A percentile compares a stretch with the other conserved stretches of the same genome.
phyloP scores from a whole-genome alignment of 2,113 vertebrate species.

The Dipodomys spectabilis region DNA sequence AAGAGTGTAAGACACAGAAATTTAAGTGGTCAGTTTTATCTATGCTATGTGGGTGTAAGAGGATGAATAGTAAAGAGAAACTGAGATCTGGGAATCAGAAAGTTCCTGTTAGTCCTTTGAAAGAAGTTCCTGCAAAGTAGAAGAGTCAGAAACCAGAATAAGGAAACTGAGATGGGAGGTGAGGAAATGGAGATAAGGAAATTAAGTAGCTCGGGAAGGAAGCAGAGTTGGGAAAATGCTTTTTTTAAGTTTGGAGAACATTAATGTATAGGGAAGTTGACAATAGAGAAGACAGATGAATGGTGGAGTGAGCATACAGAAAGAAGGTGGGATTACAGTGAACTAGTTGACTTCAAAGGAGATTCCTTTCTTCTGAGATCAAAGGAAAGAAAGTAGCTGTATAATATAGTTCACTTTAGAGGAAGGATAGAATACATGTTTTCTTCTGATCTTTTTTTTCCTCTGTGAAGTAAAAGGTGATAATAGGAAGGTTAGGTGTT shows the following conservation, averaged over 20 bases:
- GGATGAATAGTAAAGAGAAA: background rate
- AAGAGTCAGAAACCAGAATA: background rate
- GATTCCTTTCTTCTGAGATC: too few relatives aligned
- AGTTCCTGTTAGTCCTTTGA: background rate
- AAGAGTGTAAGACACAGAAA: background rate
- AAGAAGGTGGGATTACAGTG: background rate
- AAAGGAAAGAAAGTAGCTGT: background rate
- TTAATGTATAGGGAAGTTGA: background rate
- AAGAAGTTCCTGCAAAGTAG: slow-evolving; percentile 1
- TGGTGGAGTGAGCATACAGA: background rate
- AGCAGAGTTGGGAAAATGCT: background rate
- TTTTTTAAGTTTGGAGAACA: background rate
- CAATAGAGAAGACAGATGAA: background rate
- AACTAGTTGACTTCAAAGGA: background rate
- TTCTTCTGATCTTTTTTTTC: background rate
- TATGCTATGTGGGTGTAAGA: background rate
- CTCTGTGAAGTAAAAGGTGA: background rate
- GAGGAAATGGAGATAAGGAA: background rate
- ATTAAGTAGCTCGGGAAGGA: background rate
- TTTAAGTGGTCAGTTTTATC: background rate
- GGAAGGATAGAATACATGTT: background rate
- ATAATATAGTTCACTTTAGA: background rate
- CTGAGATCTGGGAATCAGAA: background rate
- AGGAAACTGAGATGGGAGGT: background rate
- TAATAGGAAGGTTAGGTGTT: background rate